These are phyloP conservation scores for Pundamilia nyererei DNA, from an alignment of 2,113 vertebrate species.

Conservation along the genomic window DNA sequence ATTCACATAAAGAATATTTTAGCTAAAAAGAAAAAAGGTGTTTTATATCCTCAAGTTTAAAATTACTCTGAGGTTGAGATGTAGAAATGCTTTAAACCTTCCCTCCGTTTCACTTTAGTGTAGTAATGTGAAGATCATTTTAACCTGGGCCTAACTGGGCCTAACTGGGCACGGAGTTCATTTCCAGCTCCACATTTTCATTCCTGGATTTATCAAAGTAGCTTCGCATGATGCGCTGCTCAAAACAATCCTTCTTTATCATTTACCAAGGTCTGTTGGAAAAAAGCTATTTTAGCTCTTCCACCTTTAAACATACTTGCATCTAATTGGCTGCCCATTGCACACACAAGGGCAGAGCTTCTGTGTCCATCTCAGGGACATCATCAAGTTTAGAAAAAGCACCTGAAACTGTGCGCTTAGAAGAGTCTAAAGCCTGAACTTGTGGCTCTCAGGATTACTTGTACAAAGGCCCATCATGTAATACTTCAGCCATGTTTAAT, in stretches of 20 bases:
- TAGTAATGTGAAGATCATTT: background rate
- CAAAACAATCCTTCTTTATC: background rate
- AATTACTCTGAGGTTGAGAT: background rate
- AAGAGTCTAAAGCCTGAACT: background rate
- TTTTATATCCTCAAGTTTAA: background rate
- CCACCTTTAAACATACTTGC: background rate
- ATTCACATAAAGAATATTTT: background rate
- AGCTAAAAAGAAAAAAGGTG: background rate
- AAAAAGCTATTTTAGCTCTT: background rate
- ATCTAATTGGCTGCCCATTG: background rate
- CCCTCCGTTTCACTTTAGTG: accelerated
- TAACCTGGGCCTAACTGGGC: background rate
- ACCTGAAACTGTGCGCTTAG: background rate
- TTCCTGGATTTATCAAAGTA: accelerated
- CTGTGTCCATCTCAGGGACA: background rate
- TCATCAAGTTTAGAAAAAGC: background rate
- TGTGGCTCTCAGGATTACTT: background rate
- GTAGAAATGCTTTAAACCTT: background rate
- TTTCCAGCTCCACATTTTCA: background rate
- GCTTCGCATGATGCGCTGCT: accelerated
- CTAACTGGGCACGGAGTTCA: background rate
- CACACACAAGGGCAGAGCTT: background rate
- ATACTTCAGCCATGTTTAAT: background rate
- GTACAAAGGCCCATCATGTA: background rate
- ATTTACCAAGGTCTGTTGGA: background rate